These are phyloP conservation scores for Strix uralensis DNA, from an alignment of 2,113 vertebrate species.

Conservation along the genomic window DNA sequence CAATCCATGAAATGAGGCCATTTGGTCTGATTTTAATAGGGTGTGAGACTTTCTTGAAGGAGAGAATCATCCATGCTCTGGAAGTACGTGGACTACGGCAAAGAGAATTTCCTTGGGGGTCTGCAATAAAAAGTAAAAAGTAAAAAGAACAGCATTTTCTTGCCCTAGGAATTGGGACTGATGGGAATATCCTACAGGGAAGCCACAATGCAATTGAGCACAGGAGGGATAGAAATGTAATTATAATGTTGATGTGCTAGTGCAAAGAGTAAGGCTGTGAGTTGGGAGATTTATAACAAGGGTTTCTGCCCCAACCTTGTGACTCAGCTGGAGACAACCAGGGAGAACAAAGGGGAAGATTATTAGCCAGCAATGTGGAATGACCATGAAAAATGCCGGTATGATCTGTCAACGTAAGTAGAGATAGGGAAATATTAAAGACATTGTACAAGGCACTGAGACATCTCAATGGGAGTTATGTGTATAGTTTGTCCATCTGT, in stretches of 20 bases:
- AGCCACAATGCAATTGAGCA: not conserved
- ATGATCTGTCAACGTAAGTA: not conserved
- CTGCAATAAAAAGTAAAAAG: not conserved
- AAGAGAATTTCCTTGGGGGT: not conserved
- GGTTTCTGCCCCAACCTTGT: not conserved
- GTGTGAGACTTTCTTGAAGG: not conserved
- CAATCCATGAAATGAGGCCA: not conserved
- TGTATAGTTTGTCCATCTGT: not conserved
- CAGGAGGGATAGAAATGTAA: not conserved
- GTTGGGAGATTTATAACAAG: not conserved
- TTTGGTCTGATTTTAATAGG: not conserved
- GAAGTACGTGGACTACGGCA: not conserved
- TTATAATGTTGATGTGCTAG: not conserved
- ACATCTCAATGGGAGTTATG: not conserved
- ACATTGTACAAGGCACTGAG: not conserved
- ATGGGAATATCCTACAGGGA: not conserved
- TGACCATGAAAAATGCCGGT: not conserved
- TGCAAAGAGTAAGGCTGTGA: not conserved
- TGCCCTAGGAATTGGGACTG: not conserved
- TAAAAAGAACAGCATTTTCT: not conserved
- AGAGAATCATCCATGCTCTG: not conserved
- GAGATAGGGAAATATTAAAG: conserved; percentile 2
- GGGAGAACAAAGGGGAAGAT: not conserved
- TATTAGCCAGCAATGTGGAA: not conserved
- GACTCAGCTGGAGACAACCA: not conserved